Conservation (phyloP, 2,113 vertebrate genomes). For the Eretmochelys imbricata region DNA sequence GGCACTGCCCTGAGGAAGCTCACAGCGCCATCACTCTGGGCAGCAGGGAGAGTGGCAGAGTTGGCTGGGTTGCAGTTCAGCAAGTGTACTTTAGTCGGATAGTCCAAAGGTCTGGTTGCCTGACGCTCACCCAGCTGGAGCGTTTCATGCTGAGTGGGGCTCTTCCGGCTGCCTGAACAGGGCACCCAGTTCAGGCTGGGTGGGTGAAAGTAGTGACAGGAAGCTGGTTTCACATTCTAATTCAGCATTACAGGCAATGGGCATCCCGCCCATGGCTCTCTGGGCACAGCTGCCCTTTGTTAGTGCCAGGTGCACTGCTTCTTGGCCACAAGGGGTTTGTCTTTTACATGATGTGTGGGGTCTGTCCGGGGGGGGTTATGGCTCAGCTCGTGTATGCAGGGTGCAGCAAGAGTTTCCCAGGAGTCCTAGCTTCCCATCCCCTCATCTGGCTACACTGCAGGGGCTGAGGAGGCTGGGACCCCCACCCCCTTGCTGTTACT, state of each 20-base stretch:
- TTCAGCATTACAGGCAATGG: background rate
- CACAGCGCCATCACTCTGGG: background rate
- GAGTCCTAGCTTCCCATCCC: too few species aligned
- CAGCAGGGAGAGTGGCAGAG: background rate
- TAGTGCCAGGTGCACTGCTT: background rate
- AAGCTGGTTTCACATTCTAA: background rate
- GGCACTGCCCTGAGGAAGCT: background rate
- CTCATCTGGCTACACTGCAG: too few species aligned
- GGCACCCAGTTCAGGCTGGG: background rate
- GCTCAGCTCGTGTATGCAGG: too few species aligned
- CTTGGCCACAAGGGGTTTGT: background rate
- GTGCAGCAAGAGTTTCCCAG: too few species aligned
- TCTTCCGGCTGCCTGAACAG: background rate
- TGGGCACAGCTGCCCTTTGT: background rate
- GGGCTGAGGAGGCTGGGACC: too few species aligned
- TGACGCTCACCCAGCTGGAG: fast-evolving
- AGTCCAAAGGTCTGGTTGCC: background rate
- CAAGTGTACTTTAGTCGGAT: slow-evolving; percentile 17
- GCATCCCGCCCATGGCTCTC: background rate
- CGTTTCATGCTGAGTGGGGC: background rate
- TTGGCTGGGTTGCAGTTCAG: background rate
- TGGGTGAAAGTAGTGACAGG: background rate
- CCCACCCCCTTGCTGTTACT: too few species aligned
- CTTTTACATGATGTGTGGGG: background rate
- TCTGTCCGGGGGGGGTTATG: too few species aligned